Conservation (phyloP, 2,113 vertebrate genomes). For the Heloderma charlesbogerti region DNA sequence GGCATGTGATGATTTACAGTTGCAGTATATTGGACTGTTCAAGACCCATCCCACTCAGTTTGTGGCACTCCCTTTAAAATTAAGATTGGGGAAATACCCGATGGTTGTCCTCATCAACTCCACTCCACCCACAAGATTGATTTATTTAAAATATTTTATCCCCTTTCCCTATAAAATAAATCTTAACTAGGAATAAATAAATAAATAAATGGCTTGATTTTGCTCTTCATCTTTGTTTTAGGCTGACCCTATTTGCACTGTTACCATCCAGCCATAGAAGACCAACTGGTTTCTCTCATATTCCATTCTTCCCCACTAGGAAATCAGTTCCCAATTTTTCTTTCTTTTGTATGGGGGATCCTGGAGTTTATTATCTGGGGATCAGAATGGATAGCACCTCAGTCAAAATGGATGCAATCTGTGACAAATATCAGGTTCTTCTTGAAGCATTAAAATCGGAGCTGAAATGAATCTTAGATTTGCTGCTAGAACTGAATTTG, state of each 20-base stretch:
- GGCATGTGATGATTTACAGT: not conserved
- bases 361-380: not conserved
- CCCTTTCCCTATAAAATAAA: not conserved
- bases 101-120: not conserved
- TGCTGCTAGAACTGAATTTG: not conserved
- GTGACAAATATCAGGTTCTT: not conserved
- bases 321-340: not conserved
- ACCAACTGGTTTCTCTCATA: not conserved
- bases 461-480: not conserved
- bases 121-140: not conserved
- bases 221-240: not conserved
- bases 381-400: not conserved
- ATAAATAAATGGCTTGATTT: not conserved
- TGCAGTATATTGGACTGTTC: not conserved
- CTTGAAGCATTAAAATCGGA: not conserved
- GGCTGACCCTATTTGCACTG: not conserved
- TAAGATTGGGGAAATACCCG: not conserved
- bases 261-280: not conserved
- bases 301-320: not conserved
- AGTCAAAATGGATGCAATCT: not conserved
- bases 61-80: not conserved
- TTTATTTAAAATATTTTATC: not conserved
- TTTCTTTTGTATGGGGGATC: not conserved
- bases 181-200: not conserved
- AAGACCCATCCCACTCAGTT: not conserved